A percentile compares a stretch with the other conserved stretches of the same genome.
phyloP scores from a whole-genome alignment of 2,113 vertebrate species.

The Gulo gulo region DNA sequence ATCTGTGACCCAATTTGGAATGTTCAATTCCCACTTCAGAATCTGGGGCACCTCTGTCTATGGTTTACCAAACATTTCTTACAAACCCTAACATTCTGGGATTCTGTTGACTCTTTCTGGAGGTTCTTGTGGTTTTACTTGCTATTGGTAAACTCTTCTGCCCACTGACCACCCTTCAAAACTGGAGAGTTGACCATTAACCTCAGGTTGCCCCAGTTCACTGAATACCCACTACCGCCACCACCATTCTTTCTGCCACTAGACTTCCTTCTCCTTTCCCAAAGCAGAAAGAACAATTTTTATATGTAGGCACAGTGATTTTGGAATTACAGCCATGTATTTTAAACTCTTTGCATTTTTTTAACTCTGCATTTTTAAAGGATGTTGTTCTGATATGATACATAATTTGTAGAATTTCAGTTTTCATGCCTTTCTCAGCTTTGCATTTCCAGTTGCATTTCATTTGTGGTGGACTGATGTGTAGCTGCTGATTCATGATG shows the following conservation, averaged over 20 bases:
- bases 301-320: background rate
- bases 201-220: background rate
- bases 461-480: background rate
- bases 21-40: background rate
- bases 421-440: constrained; percentile 9
- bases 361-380: background rate
- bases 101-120: background rate
- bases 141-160: background rate
- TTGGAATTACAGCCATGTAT: background rate
- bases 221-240: background rate
- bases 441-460: background rate
- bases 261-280: background rate
- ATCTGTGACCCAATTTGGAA: background rate
- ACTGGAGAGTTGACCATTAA: background rate
- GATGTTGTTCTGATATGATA: background rate
- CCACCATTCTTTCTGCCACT: background rate
- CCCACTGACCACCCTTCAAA: background rate
- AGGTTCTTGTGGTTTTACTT: background rate
- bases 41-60: background rate
- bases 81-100: background rate
- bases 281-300: background rate
- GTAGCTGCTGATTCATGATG: background rate
- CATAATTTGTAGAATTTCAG: background rate
- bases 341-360: background rate
- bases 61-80: background rate